These are phyloP conservation scores for Brachylomia viminalis DNA, from an alignment of 2,888 invertebrate species.

Conservation along the genomic window DNA sequence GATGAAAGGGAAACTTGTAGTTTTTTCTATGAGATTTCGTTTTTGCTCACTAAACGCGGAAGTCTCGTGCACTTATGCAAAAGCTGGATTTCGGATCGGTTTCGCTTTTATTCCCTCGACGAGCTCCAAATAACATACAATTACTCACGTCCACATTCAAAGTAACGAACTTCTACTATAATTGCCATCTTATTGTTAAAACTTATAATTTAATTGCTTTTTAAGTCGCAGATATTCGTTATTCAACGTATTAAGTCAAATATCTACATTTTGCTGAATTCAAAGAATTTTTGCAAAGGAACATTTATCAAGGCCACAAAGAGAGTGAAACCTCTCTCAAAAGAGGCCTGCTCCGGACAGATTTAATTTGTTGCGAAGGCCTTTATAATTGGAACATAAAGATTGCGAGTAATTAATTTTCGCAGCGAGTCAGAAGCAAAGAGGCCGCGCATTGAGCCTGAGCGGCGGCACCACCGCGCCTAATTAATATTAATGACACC, in stretches of 20 bases:
- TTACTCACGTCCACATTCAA: slow-evolving; percentile 80
- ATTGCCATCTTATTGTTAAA: slow-evolving; percentile 79
- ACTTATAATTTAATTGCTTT: slow-evolving; percentile 75
- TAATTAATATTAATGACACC: slow-evolving; percentile 90
- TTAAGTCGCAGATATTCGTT: slow-evolving; percentile 80
- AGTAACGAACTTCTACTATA: slow-evolving; percentile 77
- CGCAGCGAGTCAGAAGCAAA: slow-evolving; percentile 90
- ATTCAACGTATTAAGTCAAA: slow-evolving; percentile 85
- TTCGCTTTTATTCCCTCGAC: slow-evolving; percentile 84
- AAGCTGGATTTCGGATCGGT: slow-evolving; percentile 86
- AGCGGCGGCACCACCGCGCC: slow-evolving; percentile 83
- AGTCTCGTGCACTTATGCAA: slow-evolving; percentile 89
- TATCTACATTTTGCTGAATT: slow-evolving; percentile 86
- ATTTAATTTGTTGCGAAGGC: slow-evolving; percentile 91
- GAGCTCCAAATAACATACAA: slow-evolving; percentile 85
- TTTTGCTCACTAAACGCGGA: slow-evolving; percentile 88
- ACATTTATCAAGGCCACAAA: slow-evolving; percentile 91
- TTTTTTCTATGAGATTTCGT: slow-evolving; percentile 86
- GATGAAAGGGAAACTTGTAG: slow-evolving; percentile 90
- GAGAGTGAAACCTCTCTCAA: slow-evolving; percentile 90
- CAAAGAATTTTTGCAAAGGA: slow-evolving; percentile 87
- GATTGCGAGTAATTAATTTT: slow-evolving; percentile 91
- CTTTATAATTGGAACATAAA: slow-evolving; percentile 91
- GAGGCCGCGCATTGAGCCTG: slow-evolving; percentile 86
- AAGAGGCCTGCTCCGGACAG: slow-evolving; percentile 90